Percentiles rank a stretch among this genome's conserved stretches.
These are phyloP conservation scores for Rhineura floridana DNA, from an alignment of 2,113 vertebrate species.

Conservation along the genomic window DNA sequence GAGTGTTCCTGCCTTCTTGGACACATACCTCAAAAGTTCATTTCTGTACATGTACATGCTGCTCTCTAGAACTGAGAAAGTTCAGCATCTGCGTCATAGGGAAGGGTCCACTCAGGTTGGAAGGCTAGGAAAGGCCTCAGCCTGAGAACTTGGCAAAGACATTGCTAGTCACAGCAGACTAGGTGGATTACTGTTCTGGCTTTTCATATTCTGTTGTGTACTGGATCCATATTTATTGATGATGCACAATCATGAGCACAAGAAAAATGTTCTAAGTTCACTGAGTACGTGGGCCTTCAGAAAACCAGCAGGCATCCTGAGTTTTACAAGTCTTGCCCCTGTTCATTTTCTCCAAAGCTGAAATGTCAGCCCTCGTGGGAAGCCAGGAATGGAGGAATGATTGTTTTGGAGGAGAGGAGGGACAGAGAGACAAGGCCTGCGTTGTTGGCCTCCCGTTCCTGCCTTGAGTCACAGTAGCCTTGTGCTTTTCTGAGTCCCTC, in stretches of 20 bases:
- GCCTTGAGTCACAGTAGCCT: background rate
- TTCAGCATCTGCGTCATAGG: background rate
- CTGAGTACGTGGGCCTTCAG: background rate
- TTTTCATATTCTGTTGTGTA: too few species aligned
- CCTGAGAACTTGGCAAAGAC: too few species aligned
- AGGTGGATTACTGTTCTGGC: too few species aligned
- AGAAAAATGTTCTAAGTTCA: background rate
- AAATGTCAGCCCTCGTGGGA: background rate
- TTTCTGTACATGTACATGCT: background rate
- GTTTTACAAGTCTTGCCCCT: background rate
- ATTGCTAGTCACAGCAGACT: too few species aligned
- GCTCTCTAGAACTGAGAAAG: background rate
- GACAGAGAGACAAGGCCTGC: background rate
- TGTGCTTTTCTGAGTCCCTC: conserved; percentile 10
- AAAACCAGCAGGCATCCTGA: background rate
- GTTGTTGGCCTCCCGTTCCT: background rate
- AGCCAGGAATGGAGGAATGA: conserved; percentile 8
- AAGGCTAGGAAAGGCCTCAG: too few species aligned
- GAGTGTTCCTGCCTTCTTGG: conserved; percentile 61
- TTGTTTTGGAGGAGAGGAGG: too few species aligned
- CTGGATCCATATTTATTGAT: background rate
- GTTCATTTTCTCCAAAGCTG: background rate
- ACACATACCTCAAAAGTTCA: too few species aligned
- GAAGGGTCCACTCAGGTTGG: too few species aligned
- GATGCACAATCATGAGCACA: background rate